phyloP scores from a whole-genome alignment of 2,797 vertebrate species.

The Phoxinus dragarum region DNA sequence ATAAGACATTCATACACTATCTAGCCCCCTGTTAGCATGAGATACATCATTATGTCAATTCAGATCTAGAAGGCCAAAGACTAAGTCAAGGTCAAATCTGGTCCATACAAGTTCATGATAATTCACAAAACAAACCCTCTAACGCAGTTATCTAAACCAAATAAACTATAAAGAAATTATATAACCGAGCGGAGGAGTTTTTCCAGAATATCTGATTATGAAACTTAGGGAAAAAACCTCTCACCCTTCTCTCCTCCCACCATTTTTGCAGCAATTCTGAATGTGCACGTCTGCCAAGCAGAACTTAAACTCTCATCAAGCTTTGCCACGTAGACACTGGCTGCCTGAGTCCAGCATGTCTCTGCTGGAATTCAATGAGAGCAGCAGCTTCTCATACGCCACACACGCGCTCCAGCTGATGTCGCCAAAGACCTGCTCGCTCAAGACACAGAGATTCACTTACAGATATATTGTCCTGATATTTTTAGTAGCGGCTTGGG shows the following conservation, averaged over 20 bases:
- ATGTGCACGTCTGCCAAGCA: slow-evolving; percentile 57
- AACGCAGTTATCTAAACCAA: slow-evolving; percentile 10
- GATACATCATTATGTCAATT: background rate
- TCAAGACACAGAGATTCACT: slow-evolving; percentile 2
- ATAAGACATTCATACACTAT: background rate
- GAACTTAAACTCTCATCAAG: slow-evolving; percentile 63
- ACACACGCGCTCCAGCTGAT: slow-evolving; percentile 22
- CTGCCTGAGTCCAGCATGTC: slow-evolving; percentile 58
- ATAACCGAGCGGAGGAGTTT: slow-evolving; percentile 5
- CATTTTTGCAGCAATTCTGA: slow-evolving; percentile 49
- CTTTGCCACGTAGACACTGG: slow-evolving; percentile 64
- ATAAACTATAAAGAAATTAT: slow-evolving; percentile 12
- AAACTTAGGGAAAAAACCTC: slow-evolving; percentile 36
- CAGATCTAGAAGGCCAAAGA: slow-evolving; percentile 1
- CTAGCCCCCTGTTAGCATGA: background rate
- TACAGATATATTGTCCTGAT: slow-evolving; percentile 27
- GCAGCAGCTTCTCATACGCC: slow-evolving; percentile 52
- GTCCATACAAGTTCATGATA: background rate
- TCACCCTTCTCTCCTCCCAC: slow-evolving; percentile 38
- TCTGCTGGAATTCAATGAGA: slow-evolving; percentile 71
- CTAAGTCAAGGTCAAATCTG: slow-evolving; percentile 17
- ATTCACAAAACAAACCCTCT: slow-evolving; percentile 1
- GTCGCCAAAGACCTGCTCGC: slow-evolving; percentile 31
- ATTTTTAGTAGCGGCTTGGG: slow-evolving; percentile 17
- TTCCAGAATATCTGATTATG: slow-evolving; percentile 28